Base-by-base conservation (phyloP, 2,888 invertebrate species). In the Theristus sp. region DNA sequence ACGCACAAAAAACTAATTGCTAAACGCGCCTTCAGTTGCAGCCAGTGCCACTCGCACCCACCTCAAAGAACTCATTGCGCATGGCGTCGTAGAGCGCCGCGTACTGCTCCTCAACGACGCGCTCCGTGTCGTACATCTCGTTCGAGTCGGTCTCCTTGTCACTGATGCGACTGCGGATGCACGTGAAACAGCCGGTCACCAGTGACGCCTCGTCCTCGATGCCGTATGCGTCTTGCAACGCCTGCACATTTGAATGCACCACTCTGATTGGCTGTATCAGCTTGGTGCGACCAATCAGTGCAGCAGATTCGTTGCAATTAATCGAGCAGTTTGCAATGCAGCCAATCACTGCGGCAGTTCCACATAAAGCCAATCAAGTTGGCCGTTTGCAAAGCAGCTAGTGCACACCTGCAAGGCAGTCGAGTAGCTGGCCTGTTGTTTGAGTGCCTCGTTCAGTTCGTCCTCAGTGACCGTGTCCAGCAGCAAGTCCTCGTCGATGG, bases 141-240 rank as follows among this genome's bases (percentile, higher is more conserved):
- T 71, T 70, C 57, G 71, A 69, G 59, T 72, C 72, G 29, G 67
- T 65, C 58, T 72, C 72, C 56, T 65, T 66, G 52, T 71, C 71
- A 25, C 66, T 66, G 26, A 70, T 62, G 1, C 69, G 64, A 56
- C 67, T 70, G 6, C 69, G 61, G 58, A 69, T 65, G 28, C 66
- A 65, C 3, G 64, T 31, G 59, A 68, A 66, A 58, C 64, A 65
- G 24, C 68, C 68, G 25, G 69, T 65, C 60, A 72, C 64, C 56
- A 72, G 56, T 60, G 69, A 67, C 3, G 65, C 69, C 60, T 72
- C 72, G 24, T 66, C 66, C 6, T 27, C 49, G 57, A 72, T 68
- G 1, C 67, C 68, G 60, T 70, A 70, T 49, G 67, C 67, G 57
- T 70, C 70, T 53, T 70, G 59, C 3, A 70, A 59, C 54, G 65